A percentile compares a stretch with the other conserved stretches of the same genome.
Conservation (phyloP, 2,113 vertebrate species). For the Acanthochromis polyacanthus region DNA sequence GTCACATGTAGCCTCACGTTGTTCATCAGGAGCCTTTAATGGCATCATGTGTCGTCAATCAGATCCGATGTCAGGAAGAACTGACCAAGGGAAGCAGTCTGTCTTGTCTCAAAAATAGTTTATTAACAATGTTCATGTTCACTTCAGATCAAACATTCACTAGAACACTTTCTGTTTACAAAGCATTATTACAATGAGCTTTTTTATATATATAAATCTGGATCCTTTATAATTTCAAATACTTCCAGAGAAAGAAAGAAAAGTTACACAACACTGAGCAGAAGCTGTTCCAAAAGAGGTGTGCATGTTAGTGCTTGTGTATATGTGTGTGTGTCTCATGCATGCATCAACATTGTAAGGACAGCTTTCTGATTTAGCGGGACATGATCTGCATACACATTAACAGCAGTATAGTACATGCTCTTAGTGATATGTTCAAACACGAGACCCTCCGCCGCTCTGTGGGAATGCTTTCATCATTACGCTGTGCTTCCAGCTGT, state of each 20-base stretch:
- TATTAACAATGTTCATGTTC: conserved; percentile 79
- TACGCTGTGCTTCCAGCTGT: conserved; percentile 26
- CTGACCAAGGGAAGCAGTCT: neutral
- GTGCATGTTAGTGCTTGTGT: conserved; percentile 17
- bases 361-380: conserved; percentile 29
- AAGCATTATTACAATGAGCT: conserved; percentile 75
- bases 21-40: too few relatives aligned
- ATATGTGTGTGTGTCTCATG: conserved; percentile 36
- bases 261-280: conserved; percentile 63
- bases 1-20: too few relatives aligned
- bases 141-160: conserved; percentile 74
- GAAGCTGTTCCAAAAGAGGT: conserved; percentile 56
- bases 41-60: too few relatives aligned
- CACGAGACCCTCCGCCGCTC: conserved; percentile 16
- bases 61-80: neutral
- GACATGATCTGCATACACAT: conserved; percentile 36
- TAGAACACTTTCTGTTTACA: conserved; percentile 74
- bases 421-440: conserved; percentile 45
- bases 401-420: conserved; percentile 63
- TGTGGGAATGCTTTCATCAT: conserved; percentile 19
- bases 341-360: conserved; percentile 51
- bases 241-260: conserved; percentile 59
- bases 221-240: conserved; percentile 61
- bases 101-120: conserved; percentile 81
- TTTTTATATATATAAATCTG: conserved; percentile 69